Conservation (phyloP, 2,888 invertebrate species). For the Entomobrya proxima region DNA sequence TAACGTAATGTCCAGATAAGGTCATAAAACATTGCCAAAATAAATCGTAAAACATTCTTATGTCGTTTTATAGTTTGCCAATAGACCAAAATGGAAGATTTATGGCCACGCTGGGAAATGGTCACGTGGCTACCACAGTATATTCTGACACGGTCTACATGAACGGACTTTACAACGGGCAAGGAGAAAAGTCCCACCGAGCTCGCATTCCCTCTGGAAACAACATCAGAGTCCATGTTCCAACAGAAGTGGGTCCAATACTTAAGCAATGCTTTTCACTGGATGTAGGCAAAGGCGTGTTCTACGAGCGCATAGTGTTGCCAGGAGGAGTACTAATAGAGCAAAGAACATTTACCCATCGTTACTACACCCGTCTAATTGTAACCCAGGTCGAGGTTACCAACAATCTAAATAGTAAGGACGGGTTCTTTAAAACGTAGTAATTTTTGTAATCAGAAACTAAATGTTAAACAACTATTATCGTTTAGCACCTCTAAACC, state of each 20-base stretch:
- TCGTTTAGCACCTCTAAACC: not conserved
- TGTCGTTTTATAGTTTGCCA: constrained; percentile 67
- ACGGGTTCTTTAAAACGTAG: not conserved
- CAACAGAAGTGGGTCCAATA: not conserved
- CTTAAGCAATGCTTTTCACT: constrained; percentile 66
- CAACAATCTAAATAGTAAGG: constrained; percentile 29
- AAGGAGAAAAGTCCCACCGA: constrained; percentile 73
- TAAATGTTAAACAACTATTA: not conserved
- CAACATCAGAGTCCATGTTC: constrained; percentile 66
- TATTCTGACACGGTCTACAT: constrained; percentile 74
- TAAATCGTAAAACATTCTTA: too few relatives aligned
- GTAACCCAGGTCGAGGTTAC: constrained; percentile 71
- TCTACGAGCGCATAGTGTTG: constrained; percentile 61
- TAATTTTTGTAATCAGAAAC: too few relatives aligned
- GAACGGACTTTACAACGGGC: constrained; percentile 75
- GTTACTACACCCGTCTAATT: constrained; percentile 70
- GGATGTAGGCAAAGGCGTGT: constrained; percentile 72
- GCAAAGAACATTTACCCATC: constrained; percentile 73
- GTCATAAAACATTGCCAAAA: too few relatives aligned
- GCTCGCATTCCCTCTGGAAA: constrained; percentile 74
- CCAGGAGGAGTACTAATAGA: constrained; percentile 61
- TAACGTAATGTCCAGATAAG: too few relatives aligned
- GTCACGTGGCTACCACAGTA: constrained; percentile 74
- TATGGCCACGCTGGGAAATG: constrained; percentile 75
- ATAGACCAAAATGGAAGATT: constrained; percentile 68